These are phyloP conservation scores for Centruroides vittatus DNA, from an alignment of 1,140 invertebrate genomes.

Conservation along the genomic window DNA sequence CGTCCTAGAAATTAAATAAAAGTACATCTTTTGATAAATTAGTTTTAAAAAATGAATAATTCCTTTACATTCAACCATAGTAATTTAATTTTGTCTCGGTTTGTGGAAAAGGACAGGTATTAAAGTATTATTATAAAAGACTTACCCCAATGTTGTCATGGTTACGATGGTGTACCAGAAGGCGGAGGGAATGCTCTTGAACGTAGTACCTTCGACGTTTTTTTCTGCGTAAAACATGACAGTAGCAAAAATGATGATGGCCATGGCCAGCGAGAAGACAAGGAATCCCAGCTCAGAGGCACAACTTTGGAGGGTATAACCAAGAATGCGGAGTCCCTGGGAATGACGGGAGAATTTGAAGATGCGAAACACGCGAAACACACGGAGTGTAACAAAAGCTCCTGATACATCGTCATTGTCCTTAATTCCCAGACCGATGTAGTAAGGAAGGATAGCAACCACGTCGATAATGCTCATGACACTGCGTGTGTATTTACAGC, in stretches of 20 bases:
- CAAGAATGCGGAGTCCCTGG: conserved; percentile 93
- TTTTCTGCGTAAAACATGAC: conserved; percentile 99
- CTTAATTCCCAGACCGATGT: conserved; percentile 91
- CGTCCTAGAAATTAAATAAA: too few species aligned
- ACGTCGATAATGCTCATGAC: conserved; percentile 99
- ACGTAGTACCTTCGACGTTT: conserved; percentile 86
- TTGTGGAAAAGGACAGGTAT: too few species aligned
- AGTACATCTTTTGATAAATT: too few species aligned
- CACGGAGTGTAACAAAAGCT: conserved; percentile 95
- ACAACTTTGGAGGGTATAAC: conserved; percentile 98
- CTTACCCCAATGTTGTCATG: conserved; percentile 98
- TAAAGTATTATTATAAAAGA: conserved; percentile 21
- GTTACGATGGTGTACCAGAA: conserved; percentile 99
- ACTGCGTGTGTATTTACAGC: conserved; percentile 92
- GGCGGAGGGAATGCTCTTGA: conserved; percentile 96
- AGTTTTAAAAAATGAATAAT: too few species aligned
- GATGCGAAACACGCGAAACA: conserved; percentile 97
- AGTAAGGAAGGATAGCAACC: conserved; percentile 99
- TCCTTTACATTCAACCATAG: too few species aligned
- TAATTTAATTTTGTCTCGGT: too few species aligned
- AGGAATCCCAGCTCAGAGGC: conserved; percentile 98
- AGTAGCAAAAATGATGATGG: conserved; percentile 96
- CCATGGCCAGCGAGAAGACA: conserved; percentile 98
- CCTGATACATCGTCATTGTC: conserved; percentile 98
- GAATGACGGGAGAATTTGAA: conserved; percentile 99